Base-by-base conservation (phyloP, 2,797 vertebrate genomes). In the Emys orbicularis region DNA sequence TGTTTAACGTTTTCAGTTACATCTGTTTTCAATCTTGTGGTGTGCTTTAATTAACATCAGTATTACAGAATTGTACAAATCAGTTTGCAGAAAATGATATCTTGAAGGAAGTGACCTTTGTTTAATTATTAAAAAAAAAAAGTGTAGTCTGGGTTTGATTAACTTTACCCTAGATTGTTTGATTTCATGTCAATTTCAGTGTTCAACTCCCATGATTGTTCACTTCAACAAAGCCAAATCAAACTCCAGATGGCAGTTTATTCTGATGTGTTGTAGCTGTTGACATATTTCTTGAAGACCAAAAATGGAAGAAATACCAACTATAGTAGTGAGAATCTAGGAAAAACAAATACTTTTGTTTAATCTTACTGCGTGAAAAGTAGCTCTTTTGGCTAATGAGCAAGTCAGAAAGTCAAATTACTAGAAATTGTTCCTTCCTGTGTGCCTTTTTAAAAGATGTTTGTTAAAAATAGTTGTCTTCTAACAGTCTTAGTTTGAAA, bases 31-130 rank as follows among this genome's bases (percentile, higher is more conserved):
- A 52, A 96, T 97, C 95, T 96, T 95, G 49, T 88, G 89, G n/a
- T 86, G 77, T 89, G 96, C 91, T 97, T 97, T 98, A 97, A 97
- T 97, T 97, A 98, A 90, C 94, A 79, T 95, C 93, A 95, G 47
- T 97, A 86, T 95, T 95, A 54, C 76, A 96, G 82, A 96, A 96
- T 93, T 93, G 72, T 91, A 95, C 94, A 97, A 95, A 96, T 96
- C 79, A 94, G 68, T 90, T 96, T 93, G n/a, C 76, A 96, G 74
- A 95, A 97, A 98, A 94, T 91, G 96, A 88, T 91, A 94, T 97
- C 93, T 84, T 91, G 81, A 96, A 97, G 85, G 77, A 94, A 95
- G 83, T 93, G 86, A 93, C 72, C 82, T 92, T 54, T 94, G 50
- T 90, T 96, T 95, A 37, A 91, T 88, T 85, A 81, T n/a, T 41